Percentiles rank a stretch among this genome's conserved stretches.
Evolutionary conservation across 2,113 vertebrate species (phyloP).

Genomic region (Isichthys henryi): DNA sequence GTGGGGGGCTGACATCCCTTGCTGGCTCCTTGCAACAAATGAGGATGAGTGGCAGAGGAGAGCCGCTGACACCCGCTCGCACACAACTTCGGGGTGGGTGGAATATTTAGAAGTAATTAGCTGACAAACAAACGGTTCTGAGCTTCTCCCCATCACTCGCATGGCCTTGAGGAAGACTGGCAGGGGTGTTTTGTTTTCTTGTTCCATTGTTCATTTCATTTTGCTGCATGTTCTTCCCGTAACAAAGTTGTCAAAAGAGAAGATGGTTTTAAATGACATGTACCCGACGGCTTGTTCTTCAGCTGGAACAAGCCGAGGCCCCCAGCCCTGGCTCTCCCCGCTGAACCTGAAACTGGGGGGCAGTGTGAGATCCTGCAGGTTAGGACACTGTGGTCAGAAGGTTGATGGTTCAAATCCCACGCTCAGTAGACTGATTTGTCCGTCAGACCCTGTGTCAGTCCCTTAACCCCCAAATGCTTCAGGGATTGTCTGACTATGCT

Average conservation of each 20-base stretch:
- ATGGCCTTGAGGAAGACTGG: constrained; percentile 27
- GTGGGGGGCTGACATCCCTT: constrained; percentile 3
- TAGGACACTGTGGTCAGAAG: neutral
- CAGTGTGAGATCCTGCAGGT: neutral
- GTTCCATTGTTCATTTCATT: constrained; percentile 2
- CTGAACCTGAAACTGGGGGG: neutral
- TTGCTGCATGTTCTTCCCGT: neutral
- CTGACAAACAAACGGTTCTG: constrained; percentile 19
- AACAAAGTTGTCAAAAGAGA: constrained; percentile 4
- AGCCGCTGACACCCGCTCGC: neutral
- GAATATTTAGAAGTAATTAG: constrained; percentile 30
- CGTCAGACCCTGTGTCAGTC: neutral
- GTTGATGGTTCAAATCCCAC: neutral
- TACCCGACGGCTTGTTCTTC: neutral
- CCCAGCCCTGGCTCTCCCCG: neutral
- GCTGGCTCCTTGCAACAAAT: constrained; percentile 13
- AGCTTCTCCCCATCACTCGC: constrained; percentile 10
- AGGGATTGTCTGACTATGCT: neutral
- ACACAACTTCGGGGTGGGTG: constrained; percentile 19
- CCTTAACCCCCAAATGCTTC: neutral
- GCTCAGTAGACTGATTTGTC: neutral
- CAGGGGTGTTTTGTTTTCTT: constrained; percentile 4
- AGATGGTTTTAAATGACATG: neutral
- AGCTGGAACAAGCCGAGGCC: neutral
- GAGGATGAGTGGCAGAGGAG: neutral